phyloP scores from a whole-genome alignment of 2,797 vertebrate species.

The Anguilla obscura region DNA sequence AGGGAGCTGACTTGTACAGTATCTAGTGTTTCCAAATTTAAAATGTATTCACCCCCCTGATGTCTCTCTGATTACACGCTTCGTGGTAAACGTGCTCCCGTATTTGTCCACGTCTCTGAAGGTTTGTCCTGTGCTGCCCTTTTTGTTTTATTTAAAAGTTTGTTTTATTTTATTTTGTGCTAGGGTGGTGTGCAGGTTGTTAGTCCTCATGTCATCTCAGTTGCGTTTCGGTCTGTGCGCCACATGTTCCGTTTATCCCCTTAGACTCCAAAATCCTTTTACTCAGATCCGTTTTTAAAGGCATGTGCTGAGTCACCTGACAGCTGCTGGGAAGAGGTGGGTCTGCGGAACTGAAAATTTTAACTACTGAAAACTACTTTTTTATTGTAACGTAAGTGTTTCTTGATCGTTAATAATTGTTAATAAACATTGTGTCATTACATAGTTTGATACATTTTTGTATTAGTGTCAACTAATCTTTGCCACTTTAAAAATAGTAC shows the following conservation, averaged over 20 bases:
- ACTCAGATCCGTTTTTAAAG: not conserved
- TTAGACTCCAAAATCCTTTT: not conserved
- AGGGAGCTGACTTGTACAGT: constrained; percentile 64
- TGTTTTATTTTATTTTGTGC: not conserved
- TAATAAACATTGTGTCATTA: not conserved
- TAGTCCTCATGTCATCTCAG: not conserved
- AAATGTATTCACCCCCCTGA: constrained; percentile 50
- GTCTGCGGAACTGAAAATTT: too few species aligned
- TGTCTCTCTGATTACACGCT: constrained; percentile 56
- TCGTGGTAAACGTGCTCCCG: not conserved
- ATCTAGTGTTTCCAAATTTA: constrained; percentile 51
- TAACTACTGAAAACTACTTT: not conserved
- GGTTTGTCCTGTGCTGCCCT: not conserved
- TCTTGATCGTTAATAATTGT: not conserved
- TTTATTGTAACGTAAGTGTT: not conserved
- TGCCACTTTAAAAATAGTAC: not conserved
- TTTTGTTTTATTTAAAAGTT: not conserved
- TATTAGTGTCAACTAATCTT: not conserved
- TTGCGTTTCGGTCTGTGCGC: too few species aligned
- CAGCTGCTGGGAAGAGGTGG: not conserved
- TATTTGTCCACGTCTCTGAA: constrained; percentile 19
- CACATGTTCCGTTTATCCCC: not conserved
- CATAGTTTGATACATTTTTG: not conserved
- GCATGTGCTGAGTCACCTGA: not conserved
- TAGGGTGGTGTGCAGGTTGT: not conserved